phyloP scores from a whole-genome alignment of 2,888 invertebrate species.

The Autographa pulchrina region DNA sequence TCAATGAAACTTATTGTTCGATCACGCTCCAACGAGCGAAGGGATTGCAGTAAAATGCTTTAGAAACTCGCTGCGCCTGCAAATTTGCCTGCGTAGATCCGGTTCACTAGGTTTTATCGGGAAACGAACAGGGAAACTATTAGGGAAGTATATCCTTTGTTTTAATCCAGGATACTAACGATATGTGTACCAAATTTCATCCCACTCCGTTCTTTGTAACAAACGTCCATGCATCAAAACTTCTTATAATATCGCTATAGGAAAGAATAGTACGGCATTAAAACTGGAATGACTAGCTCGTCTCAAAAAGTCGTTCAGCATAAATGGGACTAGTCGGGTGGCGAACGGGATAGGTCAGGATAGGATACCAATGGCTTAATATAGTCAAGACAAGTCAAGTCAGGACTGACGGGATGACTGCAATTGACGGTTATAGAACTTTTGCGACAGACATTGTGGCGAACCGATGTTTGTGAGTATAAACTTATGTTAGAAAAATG shows the following conservation, averaged over 20 bases:
- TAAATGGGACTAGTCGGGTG: slow-evolving; percentile 6
- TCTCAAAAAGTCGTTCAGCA: not conserved
- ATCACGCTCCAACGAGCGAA: slow-evolving; percentile 7
- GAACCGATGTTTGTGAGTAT: not conserved
- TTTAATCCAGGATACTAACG: too few species aligned
- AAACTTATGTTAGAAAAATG: too few species aligned
- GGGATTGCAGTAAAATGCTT: slow-evolving; percentile 22
- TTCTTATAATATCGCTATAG: not conserved
- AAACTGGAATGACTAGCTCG: not conserved
- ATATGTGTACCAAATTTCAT: too few species aligned
- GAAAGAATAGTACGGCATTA: not conserved
- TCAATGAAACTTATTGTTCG: slow-evolving; percentile 16
- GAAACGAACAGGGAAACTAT: not conserved
- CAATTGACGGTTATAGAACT: not conserved
- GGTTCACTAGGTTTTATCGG: not conserved
- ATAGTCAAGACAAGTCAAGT: not conserved
- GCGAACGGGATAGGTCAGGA: not conserved
- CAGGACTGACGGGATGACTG: not conserved
- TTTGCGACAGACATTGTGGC: not conserved
- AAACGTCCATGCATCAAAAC: not conserved
- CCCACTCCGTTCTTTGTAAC: too few species aligned
- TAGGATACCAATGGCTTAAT: not conserved
- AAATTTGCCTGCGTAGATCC: not conserved
- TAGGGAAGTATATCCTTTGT: not conserved
- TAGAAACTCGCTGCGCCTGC: not conserved